These are phyloP conservation scores for Fringilla coelebs DNA, from an alignment of 2,797 vertebrate genomes.

Conservation along the genomic window DNA sequence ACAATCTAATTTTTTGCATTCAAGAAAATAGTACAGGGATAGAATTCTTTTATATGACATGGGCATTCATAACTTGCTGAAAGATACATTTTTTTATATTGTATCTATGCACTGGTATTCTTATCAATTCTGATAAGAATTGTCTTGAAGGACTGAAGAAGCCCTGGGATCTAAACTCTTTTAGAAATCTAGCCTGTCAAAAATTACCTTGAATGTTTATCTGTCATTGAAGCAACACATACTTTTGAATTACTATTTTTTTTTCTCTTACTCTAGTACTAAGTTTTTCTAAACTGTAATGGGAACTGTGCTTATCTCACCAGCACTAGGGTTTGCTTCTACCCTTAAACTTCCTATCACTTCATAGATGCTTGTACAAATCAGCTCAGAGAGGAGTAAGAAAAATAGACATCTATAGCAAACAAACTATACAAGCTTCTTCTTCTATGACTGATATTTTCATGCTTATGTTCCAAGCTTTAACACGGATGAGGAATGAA, in stretches of 20 bases:
- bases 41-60: not conserved
- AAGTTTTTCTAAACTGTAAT: not conserved
- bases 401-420: not conserved
- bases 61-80: not conserved
- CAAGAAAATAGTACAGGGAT: not conserved
- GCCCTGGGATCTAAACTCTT: not conserved
- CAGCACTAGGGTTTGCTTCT: not conserved
- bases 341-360: not conserved
- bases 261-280: not conserved
- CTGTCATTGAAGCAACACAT: not conserved
- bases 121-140: not conserved
- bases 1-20: not conserved
- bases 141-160: not conserved
- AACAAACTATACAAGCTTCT: not conserved
- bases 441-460: not conserved
- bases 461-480: not conserved
- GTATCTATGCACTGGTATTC: not conserved
- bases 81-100: not conserved
- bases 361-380: not conserved
- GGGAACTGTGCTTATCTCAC: not conserved
- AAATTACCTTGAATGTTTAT: not conserved
- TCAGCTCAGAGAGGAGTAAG: not conserved
- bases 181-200: not conserved
- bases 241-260: not conserved
- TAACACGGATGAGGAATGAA: not conserved